These are phyloP conservation scores for Microctenopoma stevenorrisi DNA, from an alignment of 2,797 vertebrate genomes.

Conservation along the genomic window DNA sequence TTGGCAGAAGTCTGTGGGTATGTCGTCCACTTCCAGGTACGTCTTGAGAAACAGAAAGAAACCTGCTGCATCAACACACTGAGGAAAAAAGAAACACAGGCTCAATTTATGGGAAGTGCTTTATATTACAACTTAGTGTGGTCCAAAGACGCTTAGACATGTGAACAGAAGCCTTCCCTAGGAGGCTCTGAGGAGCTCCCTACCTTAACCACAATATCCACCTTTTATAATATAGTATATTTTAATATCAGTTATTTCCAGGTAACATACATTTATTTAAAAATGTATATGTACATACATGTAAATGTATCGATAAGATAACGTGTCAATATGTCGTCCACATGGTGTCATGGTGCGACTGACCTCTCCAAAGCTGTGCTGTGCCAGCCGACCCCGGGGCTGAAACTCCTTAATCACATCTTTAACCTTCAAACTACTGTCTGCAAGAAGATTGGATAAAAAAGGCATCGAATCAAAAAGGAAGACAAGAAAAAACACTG, in stretches of 20 bases:
- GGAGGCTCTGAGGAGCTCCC: no score
- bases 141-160: no score
- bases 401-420: slow-evolving; percentile 90
- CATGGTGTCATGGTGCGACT: slow-evolving; percentile 31
- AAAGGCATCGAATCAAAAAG: not conserved
- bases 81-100: slow-evolving; percentile 12
- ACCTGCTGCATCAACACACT: slow-evolving; percentile 85
- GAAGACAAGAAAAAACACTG: not conserved
- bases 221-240: no score
- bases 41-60: slow-evolving; percentile 89
- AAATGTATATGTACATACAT: no score
- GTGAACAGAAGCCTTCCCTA: no score
- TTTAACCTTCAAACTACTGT: slow-evolving; percentile 88
- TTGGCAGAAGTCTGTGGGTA: slow-evolving; percentile 85
- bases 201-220: no score
- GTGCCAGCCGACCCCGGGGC: slow-evolving; percentile 80
- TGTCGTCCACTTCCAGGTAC: slow-evolving; percentile 87
- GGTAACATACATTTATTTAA: no score
- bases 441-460: slow-evolving; percentile 66
- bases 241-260: no score
- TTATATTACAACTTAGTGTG: no score
- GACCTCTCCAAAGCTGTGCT: slow-evolving; percentile 86
- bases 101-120: not conserved
- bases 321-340: not conserved
- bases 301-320: not conserved